phyloP scores from a whole-genome alignment of 2,113 vertebrate species.

The Sporophila hypoxantha region DNA sequence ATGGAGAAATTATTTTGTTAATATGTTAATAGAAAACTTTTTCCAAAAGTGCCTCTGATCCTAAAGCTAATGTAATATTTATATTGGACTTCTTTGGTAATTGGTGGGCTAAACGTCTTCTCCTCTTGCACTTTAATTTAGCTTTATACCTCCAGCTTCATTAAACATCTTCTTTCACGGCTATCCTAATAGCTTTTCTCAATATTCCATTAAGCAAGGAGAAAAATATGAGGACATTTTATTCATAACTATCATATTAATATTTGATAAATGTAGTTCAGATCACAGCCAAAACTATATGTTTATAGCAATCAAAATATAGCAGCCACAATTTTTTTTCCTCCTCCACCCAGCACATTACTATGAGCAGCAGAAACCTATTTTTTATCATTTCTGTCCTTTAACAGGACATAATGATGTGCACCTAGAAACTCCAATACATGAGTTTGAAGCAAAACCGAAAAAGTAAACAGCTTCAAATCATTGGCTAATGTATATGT shows the following conservation, averaged over 20 bases:
- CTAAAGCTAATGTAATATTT: slow-evolving; percentile 35
- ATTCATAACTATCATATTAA: slow-evolving; percentile 6
- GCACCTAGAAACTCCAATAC: neutral
- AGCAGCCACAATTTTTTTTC: neutral
- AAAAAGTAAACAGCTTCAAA: neutral
- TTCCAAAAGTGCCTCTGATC: neutral
- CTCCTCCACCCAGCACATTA: neutral
- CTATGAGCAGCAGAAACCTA: neutral
- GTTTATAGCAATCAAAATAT: neutral
- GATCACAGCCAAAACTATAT: neutral
- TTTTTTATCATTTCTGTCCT: neutral
- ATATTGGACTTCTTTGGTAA: slow-evolving; percentile 3
- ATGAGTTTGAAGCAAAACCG: neutral
- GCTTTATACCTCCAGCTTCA: slow-evolving; percentile 26
- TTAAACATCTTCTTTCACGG: slow-evolving; percentile 43
- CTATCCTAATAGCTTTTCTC: slow-evolving; percentile 22
- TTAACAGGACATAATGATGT: neutral
- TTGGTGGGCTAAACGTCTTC: neutral
- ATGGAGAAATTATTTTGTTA: slow-evolving; percentile 18
- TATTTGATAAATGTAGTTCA: slow-evolving; percentile 41
- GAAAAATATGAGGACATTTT: slow-evolving; percentile 16
- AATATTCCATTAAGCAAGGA: slow-evolving; percentile 26
- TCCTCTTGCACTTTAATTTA: slow-evolving; percentile 21
- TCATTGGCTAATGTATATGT: neutral
- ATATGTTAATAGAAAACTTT: slow-evolving; percentile 21